These are phyloP conservation scores for Scaptomyza flava DNA, from an alignment of 2,888 invertebrate species.

Conservation along the genomic window DNA sequence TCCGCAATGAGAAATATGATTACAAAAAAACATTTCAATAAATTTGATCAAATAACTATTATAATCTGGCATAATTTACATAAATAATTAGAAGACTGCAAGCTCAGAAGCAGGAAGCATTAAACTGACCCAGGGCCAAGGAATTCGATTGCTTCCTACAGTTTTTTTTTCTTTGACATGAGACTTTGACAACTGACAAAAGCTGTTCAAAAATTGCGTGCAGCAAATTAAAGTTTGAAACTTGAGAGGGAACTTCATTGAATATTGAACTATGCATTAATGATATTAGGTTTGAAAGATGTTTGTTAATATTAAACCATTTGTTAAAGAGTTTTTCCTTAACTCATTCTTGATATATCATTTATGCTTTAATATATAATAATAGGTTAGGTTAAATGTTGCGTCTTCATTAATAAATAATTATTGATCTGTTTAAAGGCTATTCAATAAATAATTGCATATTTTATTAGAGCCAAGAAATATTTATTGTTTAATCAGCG, in stretches of 20 bases:
- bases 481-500: too few species aligned
- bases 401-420: too few species aligned
- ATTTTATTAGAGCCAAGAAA: too few species aligned
- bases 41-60: constrained; percentile 33
- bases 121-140: constrained; percentile 45
- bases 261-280: too few species aligned
- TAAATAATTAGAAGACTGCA: constrained; percentile 29
- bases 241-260: neutral
- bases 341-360: too few species aligned
- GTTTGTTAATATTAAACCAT: too few species aligned
- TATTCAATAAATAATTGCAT: too few species aligned
- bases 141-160: constrained; percentile 11
- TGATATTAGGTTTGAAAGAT: too few species aligned
- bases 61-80: constrained; percentile 1
- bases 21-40: constrained; percentile 28
- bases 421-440: too few species aligned
- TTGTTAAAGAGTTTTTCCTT: too few species aligned
- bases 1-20: constrained; percentile 50
- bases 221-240: neutral
- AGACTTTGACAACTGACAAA: constrained; percentile 45
- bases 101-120: constrained; percentile 25
- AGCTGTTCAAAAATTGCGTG: constrained; percentile 29
- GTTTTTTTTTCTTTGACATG: constrained; percentile 25
- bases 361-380: too few species aligned
- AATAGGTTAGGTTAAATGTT: too few species aligned